Conservation (phyloP, 2,888 invertebrate genomes). For the Deilephila elpenor region DNA sequence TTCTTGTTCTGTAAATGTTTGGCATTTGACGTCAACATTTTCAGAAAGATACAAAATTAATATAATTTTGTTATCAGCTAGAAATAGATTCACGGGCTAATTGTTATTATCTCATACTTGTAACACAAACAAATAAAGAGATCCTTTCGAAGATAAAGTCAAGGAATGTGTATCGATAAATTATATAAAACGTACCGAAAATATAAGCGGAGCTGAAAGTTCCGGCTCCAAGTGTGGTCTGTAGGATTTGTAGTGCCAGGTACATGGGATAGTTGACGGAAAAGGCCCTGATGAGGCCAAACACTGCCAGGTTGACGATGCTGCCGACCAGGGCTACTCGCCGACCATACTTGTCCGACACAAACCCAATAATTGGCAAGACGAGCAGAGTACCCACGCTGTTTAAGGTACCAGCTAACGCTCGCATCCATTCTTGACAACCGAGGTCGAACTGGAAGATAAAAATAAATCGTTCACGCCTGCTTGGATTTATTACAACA, state of each 20-base stretch:
- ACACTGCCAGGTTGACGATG: slow-evolving; percentile 70
- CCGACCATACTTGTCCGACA: slow-evolving; percentile 87
- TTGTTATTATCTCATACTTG: no score
- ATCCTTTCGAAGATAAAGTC: no score
- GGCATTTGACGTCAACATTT: not conserved
- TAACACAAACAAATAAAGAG: no score
- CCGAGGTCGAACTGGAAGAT: slow-evolving; percentile 85
- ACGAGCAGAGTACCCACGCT: slow-evolving; percentile 89
- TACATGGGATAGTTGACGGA: slow-evolving; percentile 84
- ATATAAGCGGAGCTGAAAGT: slow-evolving; percentile 81
- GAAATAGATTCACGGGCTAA: not conserved
- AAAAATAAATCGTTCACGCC: not conserved
- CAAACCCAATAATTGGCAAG: slow-evolving; percentile 87
- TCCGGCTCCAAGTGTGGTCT: slow-evolving; percentile 81
- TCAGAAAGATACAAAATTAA: not conserved
- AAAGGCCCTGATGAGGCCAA: slow-evolving; percentile 83
- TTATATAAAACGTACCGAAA: slow-evolving; percentile 55
- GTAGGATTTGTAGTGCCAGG: slow-evolving; percentile 79
- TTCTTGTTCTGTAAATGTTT: no score
- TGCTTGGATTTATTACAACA: no score
- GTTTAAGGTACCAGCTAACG: slow-evolving; percentile 88
- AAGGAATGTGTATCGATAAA: no score
- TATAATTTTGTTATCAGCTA: not conserved
- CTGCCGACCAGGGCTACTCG: slow-evolving; percentile 77
- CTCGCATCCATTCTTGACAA: slow-evolving; percentile 88